These are phyloP conservation scores for Amaurobius ferox DNA, from an alignment of 2,888 invertebrate genomes.

Conservation along the genomic window DNA sequence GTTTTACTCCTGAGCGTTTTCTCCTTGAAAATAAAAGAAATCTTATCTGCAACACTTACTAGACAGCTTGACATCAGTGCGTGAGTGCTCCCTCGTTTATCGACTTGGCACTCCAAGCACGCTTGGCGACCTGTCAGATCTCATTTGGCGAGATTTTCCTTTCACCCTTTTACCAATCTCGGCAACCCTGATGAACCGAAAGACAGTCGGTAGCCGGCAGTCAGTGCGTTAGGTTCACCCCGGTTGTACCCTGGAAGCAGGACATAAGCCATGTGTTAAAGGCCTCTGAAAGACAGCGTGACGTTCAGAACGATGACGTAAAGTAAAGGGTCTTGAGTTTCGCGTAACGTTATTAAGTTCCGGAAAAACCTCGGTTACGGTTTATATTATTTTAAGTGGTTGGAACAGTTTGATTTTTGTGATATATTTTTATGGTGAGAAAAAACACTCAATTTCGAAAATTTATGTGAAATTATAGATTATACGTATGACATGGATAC, in stretches of 20 bases:
- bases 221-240: conserved; percentile 2
- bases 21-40: background rate
- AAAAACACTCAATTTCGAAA: no score
- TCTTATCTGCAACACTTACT: conserved; percentile 13
- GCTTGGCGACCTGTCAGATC: background rate
- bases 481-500: no score
- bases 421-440: no score
- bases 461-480: no score
- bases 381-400: no score
- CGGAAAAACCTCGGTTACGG: no score
- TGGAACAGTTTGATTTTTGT: no score
- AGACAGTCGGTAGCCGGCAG: conserved; percentile 62
- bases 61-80: conserved; percentile 6
- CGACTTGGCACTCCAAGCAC: background rate
- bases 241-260: background rate
- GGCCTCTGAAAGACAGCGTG: background rate
- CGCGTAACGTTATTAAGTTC: no score
- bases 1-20: background rate
- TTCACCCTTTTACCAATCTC: background rate
- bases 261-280: background rate
- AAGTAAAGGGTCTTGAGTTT: no score
- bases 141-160: background rate
- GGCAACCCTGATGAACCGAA: conserved; percentile 34
- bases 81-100: conserved; percentile 10
- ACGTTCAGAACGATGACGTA: background rate